Base-by-base conservation (phyloP, 2,113 vertebrate genomes). In the Arothron firmamentum region DNA sequence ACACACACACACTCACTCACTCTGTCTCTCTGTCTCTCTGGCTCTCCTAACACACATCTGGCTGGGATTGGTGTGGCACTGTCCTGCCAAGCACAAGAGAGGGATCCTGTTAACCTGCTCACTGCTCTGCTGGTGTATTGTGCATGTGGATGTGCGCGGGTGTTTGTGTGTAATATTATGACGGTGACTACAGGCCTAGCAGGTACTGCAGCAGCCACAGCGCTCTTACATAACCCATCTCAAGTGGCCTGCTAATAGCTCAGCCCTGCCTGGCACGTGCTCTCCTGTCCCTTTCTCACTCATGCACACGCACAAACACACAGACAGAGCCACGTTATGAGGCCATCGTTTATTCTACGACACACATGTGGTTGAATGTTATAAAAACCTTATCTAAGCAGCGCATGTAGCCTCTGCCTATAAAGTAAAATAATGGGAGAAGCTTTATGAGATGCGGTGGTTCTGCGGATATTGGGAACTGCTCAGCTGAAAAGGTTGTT, bases 201-300 rank as follows among this genome's bases (percentile, higher is more conserved):
- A 88, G 85, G 87, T 89, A 89, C 76, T 78, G 81, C 85, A 86
- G 85, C 87, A 88, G 84, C 86, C 85, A 81, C 88, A 79, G 69
- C 55, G 80, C 77, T 77, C 79, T 91, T 92, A 88, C 80, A 84
- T 90, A 92, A 92, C 79, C 82, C 82, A 78, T 91, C 87, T 89
- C 89, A 88, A 89, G 84, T 88, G 88, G 88, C 87, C 83, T 78
- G 78, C 86, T 88, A 90, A 90, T 88, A 88, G 90, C 89, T 88
- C 86, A 87, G 85, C 83, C 84, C 81, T 85, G 80, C 80, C 77
- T 87, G 70, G 81, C 90, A 91, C 84, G 86, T 92, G 88, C 84
- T 78, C 64, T 77, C 73, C 84, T 82, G 75, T 86, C 77, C 25
- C 65, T 56, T 38, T 46, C 46, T 38, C 48, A 14, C 46, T 20